A percentile compares a stretch with the other conserved stretches of the same genome.
Conservation (phyloP, 2,113 vertebrate genomes). For the Stegostoma tigrinum region DNA sequence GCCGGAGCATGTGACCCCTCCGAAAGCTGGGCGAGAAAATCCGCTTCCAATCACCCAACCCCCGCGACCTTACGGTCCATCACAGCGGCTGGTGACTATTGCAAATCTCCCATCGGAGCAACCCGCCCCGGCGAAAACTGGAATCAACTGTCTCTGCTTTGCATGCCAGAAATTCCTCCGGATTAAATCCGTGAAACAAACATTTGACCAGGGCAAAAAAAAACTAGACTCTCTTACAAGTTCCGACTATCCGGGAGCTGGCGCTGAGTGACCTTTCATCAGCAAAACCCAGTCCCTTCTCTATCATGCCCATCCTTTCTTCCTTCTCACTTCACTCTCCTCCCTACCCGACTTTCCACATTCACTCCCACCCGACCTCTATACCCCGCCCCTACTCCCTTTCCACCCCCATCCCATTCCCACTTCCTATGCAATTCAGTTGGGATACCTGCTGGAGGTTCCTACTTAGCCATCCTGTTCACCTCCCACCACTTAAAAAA, state of each 20-base stretch:
- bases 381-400: too few relatives aligned
- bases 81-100: background rate
- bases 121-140: background rate
- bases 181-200: conserved; percentile 13
- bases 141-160: background rate
- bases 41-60: background rate
- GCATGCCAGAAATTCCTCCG: conserved; percentile 1
- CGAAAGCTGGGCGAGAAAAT: background rate
- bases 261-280: background rate
- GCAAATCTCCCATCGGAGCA: background rate
- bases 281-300: background rate
- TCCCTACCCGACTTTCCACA: too few relatives aligned
- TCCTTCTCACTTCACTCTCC: too few relatives aligned
- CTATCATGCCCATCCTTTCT: background rate
- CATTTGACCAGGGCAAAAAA: background rate
- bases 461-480: too few relatives aligned
- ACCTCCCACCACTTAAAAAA: too few relatives aligned
- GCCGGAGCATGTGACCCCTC: background rate
- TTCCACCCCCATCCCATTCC: too few relatives aligned
- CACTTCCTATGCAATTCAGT: too few relatives aligned
- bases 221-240: background rate
- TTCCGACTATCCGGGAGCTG: background rate
- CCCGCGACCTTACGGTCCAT: background rate
- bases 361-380: too few relatives aligned
- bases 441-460: background rate